Evolutionary conservation across 2,113 vertebrate genomes (phyloP).

Genomic region (Sebastes schlegelii): DNA sequence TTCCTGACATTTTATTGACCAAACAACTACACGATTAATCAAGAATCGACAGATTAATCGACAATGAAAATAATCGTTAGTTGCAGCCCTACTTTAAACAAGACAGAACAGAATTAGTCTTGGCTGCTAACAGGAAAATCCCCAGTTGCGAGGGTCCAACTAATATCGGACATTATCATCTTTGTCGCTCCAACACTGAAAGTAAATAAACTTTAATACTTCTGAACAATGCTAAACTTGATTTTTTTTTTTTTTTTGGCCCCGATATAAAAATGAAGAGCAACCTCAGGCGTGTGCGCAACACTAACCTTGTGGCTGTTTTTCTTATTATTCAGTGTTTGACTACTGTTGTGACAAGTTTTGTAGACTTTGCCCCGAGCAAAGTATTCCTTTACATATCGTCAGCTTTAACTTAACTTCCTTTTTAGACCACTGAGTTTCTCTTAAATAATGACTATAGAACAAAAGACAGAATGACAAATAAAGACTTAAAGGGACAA

Average conservation of each 20-base stretch:
- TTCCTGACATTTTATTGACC: no score
- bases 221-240: background rate
- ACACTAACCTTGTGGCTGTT: background rate
- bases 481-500: background rate
- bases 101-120: background rate
- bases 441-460: background rate
- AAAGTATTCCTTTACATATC: background rate
- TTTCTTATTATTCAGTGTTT: conserved; percentile 6
- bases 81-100: background rate
- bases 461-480: background rate
- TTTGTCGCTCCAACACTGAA: background rate
- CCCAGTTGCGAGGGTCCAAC: background rate
- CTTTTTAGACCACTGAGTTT: background rate
- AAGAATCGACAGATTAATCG: no score
- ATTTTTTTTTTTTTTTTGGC: no score
- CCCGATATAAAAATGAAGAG: background rate
- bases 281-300: background rate
- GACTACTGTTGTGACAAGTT: background rate
- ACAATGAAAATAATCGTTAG: no score
- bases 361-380: background rate
- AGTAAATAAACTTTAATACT: background rate
- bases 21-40: no score
- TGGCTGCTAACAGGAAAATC: background rate
- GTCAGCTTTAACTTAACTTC: background rate
- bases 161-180: no score